Conservation (phyloP, 2,888 invertebrate species). For the Ophion obscuratus region DNA sequence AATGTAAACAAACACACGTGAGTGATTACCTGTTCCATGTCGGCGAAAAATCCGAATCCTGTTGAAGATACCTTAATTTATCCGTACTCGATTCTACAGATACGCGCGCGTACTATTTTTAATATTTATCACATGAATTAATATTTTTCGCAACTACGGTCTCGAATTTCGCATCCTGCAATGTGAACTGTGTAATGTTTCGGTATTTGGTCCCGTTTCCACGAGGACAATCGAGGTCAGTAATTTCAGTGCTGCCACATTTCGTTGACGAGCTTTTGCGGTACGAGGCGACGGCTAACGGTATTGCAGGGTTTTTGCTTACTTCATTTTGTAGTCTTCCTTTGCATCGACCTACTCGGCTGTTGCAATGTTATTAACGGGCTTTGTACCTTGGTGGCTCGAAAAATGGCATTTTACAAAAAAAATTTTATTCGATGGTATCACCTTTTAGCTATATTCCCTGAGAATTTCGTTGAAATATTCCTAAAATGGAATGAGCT, state of each 20-base stretch:
- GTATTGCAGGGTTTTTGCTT: not conserved
- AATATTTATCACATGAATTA: not conserved
- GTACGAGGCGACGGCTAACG: not conserved
- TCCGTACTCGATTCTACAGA: not conserved
- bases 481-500: no score
- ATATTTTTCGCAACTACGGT: not conserved
- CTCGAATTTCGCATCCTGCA: not conserved
- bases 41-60: not conserved
- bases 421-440: no score
- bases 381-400: not conserved
- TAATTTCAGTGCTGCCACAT: not conserved
- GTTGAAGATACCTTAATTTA: not conserved
- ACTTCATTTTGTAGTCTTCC: not conserved
- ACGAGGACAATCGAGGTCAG: not conserved
- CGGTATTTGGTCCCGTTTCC: not conserved
- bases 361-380: not conserved
- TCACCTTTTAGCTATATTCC: no score
- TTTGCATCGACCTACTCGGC: not conserved
- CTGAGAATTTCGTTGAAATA: no score
- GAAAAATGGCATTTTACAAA: no score
- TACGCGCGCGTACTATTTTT: not conserved
- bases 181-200: not conserved
- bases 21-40: constrained; percentile 37
- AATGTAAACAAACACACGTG: constrained; percentile 14
- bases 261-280: not conserved